Conservation (phyloP, 1,140 invertebrate species). For the Holcopasites calliopsidis region DNA sequence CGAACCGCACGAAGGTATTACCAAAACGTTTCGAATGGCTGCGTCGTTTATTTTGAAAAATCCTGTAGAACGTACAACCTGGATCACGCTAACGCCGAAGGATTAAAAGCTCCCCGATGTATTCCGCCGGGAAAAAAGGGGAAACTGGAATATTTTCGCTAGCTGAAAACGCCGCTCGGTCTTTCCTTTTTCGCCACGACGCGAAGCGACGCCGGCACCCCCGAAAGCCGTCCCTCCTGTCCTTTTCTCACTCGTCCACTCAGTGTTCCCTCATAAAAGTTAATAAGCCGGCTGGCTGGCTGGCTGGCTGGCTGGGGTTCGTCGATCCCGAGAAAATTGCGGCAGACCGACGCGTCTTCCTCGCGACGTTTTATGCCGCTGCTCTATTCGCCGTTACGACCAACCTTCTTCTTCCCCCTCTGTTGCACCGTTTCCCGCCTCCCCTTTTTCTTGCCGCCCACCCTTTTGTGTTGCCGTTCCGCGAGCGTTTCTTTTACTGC, state of each 20-base stretch:
- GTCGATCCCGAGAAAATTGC: conserved; percentile 56
- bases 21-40: too few species aligned
- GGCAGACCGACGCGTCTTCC: conserved; percentile 40
- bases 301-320: too few species aligned
- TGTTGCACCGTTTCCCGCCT: not conserved
- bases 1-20: too few species aligned
- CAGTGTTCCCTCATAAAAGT: conserved; percentile 47
- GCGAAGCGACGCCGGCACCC: too few species aligned
- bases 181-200: not conserved
- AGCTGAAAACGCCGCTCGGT: conserved; percentile 5
- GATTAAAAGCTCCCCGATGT: conserved; percentile 1
- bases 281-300: conserved; percentile 50
- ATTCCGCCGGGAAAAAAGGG: not conserved
- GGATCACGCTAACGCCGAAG: not conserved
- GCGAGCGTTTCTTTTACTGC: conserved; percentile 11
- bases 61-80: not conserved
- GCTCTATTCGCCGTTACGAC: conserved; percentile 50
- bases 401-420: conserved; percentile 18
- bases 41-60: too few species aligned
- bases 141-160: conserved; percentile 14
- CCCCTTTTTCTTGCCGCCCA: not conserved
- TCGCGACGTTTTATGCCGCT: conserved; percentile 44
- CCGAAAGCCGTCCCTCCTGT: not conserved
- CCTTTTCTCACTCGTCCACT: conserved; percentile 27
- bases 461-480: not conserved